These are phyloP conservation scores for Thryonomys swinderianus DNA, from an alignment of 2,113 vertebrate genomes.

Conservation along the genomic window DNA sequence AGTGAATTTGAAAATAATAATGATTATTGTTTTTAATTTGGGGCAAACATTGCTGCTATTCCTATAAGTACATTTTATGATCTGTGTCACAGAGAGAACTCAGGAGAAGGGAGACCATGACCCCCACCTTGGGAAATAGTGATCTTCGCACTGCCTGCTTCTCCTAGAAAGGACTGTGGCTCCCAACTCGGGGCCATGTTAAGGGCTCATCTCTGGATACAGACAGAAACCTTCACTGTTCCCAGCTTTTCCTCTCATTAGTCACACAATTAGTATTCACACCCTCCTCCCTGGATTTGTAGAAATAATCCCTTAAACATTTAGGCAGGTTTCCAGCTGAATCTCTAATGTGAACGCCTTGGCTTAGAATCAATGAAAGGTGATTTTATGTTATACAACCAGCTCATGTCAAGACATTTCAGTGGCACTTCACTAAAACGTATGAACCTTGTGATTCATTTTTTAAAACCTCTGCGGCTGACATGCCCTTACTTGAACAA, in stretches of 20 bases:
- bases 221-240: neutral
- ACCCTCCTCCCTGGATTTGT: slow-evolving; percentile 26
- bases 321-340: slow-evolving; percentile 57
- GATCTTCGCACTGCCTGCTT: neutral
- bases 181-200: neutral
- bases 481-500: slow-evolving; percentile 72
- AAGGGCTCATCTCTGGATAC: neutral
- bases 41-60: neutral
- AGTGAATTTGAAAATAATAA: neutral
- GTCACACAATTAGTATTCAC: slow-evolving; percentile 61
- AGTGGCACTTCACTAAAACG: slow-evolving; percentile 58
- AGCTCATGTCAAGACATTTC: slow-evolving; percentile 68
- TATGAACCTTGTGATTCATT: slow-evolving; percentile 51
- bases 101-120: neutral
- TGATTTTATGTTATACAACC: slow-evolving; percentile 66
- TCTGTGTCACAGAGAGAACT: neutral
- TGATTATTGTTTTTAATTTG: neutral
- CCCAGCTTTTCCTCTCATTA: slow-evolving; percentile 23
- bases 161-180: neutral
- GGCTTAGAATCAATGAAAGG: slow-evolving; percentile 61
- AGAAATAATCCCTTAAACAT: slow-evolving; percentile 65
- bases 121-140: neutral
- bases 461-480: slow-evolving; percentile 62
- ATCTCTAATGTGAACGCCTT: slow-evolving; percentile 62
- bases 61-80: neutral